A percentile compares a stretch with the other conserved stretches of the same genome.
Conservation (phyloP, 2,113 vertebrate genomes). For the Mugil cephalus region DNA sequence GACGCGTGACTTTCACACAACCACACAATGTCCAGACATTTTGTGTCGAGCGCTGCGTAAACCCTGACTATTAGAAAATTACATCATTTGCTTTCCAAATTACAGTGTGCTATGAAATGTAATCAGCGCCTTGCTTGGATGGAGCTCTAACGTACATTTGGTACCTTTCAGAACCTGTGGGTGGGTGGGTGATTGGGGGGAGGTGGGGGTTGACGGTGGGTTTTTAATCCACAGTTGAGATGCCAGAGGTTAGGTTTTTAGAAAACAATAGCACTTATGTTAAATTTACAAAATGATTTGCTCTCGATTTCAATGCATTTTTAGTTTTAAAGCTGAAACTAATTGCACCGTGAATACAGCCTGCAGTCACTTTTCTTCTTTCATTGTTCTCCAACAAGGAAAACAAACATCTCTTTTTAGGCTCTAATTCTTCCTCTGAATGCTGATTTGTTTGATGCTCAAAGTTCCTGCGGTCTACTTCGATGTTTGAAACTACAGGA, state of each 20-base stretch:
- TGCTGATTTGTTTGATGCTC: too few relatives aligned
- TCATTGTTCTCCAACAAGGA: too few relatives aligned
- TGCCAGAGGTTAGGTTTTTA: neutral
- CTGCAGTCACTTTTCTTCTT: too few relatives aligned
- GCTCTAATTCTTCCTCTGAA: too few relatives aligned
- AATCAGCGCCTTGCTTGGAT: neutral
- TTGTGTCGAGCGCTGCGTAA: neutral
- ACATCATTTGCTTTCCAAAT: neutral
- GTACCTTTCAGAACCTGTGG: neutral
- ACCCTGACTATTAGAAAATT: slow-evolving; percentile 1
- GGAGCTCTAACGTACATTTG: neutral
- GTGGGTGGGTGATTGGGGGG: too few relatives aligned
- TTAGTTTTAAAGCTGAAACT: too few relatives aligned
- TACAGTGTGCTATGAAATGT: neutral
- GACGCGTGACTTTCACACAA: slow-evolving; percentile 4
- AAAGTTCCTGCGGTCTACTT: too few relatives aligned
- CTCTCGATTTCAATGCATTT: neutral
- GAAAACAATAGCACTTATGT: neutral
- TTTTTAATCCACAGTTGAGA: neutral
- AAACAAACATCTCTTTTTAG: too few relatives aligned
- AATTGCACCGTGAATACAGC: too few relatives aligned
- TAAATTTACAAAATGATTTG: neutral
- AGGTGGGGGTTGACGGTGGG: too few relatives aligned
- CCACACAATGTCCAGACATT: neutral
- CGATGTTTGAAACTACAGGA: too few relatives aligned